Percentiles rank a stretch among this genome's conserved stretches.
phyloP scores from a whole-genome alignment of 2,888 invertebrate genomes.

The Sisyra nigra region DNA sequence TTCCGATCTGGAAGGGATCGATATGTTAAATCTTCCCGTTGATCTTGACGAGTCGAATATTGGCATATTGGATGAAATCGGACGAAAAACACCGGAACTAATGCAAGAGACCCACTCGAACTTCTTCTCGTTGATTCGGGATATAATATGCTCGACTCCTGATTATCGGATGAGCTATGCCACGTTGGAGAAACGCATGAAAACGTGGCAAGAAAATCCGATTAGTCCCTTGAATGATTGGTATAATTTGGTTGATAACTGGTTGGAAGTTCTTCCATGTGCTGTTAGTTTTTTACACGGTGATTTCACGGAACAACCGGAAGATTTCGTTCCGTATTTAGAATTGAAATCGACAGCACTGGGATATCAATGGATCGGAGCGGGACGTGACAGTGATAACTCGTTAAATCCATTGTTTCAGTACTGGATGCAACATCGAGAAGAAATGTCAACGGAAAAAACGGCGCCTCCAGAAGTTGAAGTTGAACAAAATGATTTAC shows the following conservation, averaged over 20 bases:
- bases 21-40: conserved; percentile 64
- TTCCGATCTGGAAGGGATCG: conserved; percentile 41
- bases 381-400: conserved; percentile 76
- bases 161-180: conserved; percentile 69
- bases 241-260: conserved; percentile 53
- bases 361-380: conserved; percentile 86
- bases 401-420: conserved; percentile 57
- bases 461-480: conserved; percentile 11
- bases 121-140: conserved; percentile 77
- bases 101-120: conserved; percentile 71
- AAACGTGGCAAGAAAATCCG: conserved; percentile 61
- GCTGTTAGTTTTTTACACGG: conserved; percentile 74
- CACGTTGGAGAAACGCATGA: conserved; percentile 56
- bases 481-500: conserved; percentile 24
- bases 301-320: conserved; percentile 61
- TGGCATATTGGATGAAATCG: conserved; percentile 34
- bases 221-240: conserved; percentile 70
- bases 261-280: conserved; percentile 59
- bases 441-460: conserved; percentile 24
- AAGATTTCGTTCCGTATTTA: conserved; percentile 77
- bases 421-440: conserved; percentile 57
- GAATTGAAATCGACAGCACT: conserved; percentile 61
- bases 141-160: conserved; percentile 69
- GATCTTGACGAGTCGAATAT: conserved; percentile 47
- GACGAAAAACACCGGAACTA: conserved; percentile 35